These are phyloP conservation scores for Tipula helvola DNA, from an alignment of 2,888 invertebrate species.

Conservation along the genomic window DNA sequence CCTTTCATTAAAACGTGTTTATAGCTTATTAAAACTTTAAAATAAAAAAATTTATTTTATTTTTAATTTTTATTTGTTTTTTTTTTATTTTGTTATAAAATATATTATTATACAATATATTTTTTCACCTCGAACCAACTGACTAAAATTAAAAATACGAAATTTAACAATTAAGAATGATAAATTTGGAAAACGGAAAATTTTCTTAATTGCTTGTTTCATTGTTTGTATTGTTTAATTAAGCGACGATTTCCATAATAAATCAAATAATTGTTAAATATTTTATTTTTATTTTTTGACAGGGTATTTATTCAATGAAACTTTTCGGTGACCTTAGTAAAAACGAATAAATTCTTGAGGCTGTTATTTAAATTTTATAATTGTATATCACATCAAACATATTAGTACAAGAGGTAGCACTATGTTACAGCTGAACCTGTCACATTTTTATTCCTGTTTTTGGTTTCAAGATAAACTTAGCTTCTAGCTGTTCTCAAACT, in stretches of 20 bases:
- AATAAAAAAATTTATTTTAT: neutral
- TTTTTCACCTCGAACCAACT: neutral
- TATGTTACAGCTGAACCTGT: too few species aligned
- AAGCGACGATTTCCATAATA: neutral
- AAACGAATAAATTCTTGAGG: too few species aligned
- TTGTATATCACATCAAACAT: too few species aligned
- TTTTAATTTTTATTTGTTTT: neutral
- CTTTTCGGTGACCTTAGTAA: neutral
- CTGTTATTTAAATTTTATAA: too few species aligned
- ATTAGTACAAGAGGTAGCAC: too few species aligned
- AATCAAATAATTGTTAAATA: neutral
- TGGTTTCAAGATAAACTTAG: too few species aligned
- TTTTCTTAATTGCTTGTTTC: neutral
- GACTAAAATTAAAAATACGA: neutral
- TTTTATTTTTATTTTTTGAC: neutral
- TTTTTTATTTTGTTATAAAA: neutral
- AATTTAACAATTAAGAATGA: neutral
- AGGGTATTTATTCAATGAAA: neutral
- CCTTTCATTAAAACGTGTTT: neutral
- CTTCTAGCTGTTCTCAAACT: too few species aligned
- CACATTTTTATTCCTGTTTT: too few species aligned
- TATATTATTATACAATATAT: neutral
- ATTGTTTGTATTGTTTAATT: neutral
- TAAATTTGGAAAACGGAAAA: neutral
- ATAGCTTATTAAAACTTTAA: neutral